These are phyloP conservation scores for Cygnus atratus DNA, from an alignment of 2,113 vertebrate species.

Conservation along the genomic window DNA sequence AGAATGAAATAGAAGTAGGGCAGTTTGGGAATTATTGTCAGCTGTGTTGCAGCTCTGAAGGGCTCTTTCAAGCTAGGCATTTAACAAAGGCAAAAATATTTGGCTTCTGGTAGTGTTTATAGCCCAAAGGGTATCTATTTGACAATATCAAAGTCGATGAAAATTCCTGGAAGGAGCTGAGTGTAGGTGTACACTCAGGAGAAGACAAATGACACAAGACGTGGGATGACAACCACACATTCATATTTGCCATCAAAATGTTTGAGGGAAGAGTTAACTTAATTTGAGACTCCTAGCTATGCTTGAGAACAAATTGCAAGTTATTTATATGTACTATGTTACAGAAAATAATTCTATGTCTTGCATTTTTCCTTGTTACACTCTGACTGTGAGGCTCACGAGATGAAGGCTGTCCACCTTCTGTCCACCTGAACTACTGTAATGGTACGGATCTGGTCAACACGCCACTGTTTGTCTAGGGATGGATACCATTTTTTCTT, in stretches of 20 bases:
- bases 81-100: neutral
- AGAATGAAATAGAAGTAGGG: neutral
- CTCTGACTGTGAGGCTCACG: neutral
- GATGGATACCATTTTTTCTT: neutral
- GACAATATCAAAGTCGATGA: neutral
- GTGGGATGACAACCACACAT: neutral
- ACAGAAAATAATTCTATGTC: neutral
- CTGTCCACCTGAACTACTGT: neutral
- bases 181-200: neutral
- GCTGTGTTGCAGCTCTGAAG: neutral
- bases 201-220: neutral
- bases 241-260: neutral
- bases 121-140: accelerated
- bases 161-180: neutral
- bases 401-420: neutral
- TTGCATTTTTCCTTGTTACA: neutral
- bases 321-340: neutral
- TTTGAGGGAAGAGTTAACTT: neutral
- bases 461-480: no score
- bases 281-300: neutral
- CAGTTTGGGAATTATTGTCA: neutral
- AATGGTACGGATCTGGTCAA: no score
- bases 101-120: neutral
- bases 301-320: neutral
- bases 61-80: neutral